Conservation (phyloP, 2,113 vertebrate species). For the Zonotrichia leucophrys region DNA sequence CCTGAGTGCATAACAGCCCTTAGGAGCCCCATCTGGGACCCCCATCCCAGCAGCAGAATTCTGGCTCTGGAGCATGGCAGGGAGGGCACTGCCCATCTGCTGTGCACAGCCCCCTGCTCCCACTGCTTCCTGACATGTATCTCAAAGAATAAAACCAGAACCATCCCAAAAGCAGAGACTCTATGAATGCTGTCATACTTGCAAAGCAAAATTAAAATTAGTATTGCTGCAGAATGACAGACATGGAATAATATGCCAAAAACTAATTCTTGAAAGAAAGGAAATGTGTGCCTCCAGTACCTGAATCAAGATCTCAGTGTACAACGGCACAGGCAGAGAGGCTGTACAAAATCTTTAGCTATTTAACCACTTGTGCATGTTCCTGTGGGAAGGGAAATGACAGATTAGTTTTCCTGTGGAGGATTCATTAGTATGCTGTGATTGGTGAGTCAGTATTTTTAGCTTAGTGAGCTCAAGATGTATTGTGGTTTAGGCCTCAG, state of each 20-base stretch:
- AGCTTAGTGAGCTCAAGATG: neutral
- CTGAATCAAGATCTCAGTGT: neutral
- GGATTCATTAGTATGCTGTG: constrained; percentile 22
- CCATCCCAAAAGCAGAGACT: neutral
- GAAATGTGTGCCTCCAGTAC: neutral
- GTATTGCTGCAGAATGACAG: neutral
- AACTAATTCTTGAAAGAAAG: neutral
- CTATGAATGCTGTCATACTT: neutral
- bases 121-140: neutral
- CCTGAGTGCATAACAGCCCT: neutral
- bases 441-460: constrained; percentile 9
- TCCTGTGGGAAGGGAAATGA: constrained; percentile 15
- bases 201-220: constrained; percentile 2
- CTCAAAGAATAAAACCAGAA: neutral
- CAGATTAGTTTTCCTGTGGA: constrained; percentile 19
- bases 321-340: neutral
- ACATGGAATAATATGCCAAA: neutral
- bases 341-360: neutral
- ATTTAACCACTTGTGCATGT: neutral
- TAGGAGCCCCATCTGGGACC: neutral
- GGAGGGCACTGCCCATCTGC: neutral
- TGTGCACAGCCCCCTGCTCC: neutral
- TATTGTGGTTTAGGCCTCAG: neutral
- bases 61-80: neutral
- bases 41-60: neutral